Conservation (phyloP, 2,797 vertebrate species). For the Brachyrhaphis roseni region DNA sequence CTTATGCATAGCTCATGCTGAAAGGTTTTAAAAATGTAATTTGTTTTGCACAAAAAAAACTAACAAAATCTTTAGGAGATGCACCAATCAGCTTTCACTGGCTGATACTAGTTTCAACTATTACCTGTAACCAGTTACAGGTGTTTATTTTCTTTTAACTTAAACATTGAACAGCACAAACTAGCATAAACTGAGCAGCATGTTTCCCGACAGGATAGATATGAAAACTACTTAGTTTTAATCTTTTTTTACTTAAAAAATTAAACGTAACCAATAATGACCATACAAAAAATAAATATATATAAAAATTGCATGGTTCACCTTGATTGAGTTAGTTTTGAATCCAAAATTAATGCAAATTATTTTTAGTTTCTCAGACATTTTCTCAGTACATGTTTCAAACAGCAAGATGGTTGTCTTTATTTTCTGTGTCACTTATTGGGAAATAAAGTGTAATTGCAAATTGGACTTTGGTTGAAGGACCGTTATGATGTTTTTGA, state of each 20-base stretch:
- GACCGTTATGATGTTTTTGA: too few relatives aligned
- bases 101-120: background rate
- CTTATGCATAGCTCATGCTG: background rate
- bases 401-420: background rate
- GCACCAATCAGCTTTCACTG: background rate
- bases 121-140: background rate
- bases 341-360: background rate
- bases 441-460: too few relatives aligned
- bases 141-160: background rate
- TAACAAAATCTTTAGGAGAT: background rate
- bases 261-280: background rate
- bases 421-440: too few relatives aligned
- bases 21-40: background rate
- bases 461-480: too few relatives aligned
- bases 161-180: background rate
- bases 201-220: background rate
- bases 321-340: background rate
- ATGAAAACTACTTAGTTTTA: background rate
- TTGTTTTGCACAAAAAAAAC: background rate
- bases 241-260: background rate
- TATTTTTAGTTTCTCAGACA: background rate
- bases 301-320: background rate
- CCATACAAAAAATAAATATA: background rate
- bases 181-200: background rate
- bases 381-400: background rate